Percentiles rank a stretch among this genome's conserved stretches.
These are phyloP conservation scores for Allophyes oxyacanthae DNA, from an alignment of 2,888 invertebrate species.

Conservation along the genomic window DNA sequence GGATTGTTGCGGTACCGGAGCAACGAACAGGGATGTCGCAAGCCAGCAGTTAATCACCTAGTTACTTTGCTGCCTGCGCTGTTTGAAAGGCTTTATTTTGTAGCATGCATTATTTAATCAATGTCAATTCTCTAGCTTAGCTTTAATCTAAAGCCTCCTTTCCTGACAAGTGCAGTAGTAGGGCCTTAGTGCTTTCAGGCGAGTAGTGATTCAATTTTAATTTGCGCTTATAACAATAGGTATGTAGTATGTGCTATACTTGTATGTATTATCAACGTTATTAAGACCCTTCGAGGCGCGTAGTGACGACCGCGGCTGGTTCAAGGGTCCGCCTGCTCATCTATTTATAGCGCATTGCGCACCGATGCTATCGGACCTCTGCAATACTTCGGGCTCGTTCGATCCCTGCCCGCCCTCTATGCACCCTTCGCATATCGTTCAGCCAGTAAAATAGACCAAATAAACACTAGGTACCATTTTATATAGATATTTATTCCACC, in stretches of 20 bases:
- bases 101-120: constrained; percentile 20
- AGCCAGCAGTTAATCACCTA: constrained; percentile 35
- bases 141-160: background rate
- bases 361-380: constrained; percentile 82
- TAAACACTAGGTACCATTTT: constrained; percentile 77
- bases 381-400: constrained; percentile 76
- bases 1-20: constrained; percentile 79
- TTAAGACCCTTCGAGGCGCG: constrained; percentile 72
- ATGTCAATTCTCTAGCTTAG: constrained; percentile 12
- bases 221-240: too few species aligned
- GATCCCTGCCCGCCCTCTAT: constrained; percentile 81
- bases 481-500: constrained; percentile 84
- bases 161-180: constrained; percentile 3
- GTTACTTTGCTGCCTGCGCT: constrained; percentile 19
- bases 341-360: constrained; percentile 85
- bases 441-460: constrained; percentile 83
- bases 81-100: constrained; percentile 15
- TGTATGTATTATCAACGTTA: constrained; percentile 44
- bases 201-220: too few species aligned
- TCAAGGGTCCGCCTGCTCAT: constrained; percentile 84
- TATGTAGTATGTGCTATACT: constrained; percentile 4
- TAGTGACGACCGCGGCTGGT: constrained; percentile 82
- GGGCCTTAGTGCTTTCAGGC: constrained; percentile 1
- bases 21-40: constrained; percentile 63
- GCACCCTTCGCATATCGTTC: constrained; percentile 85